Evolutionary conservation across 23 tunicate species (phyloP).

Genomic region (Styela clava): DNA sequence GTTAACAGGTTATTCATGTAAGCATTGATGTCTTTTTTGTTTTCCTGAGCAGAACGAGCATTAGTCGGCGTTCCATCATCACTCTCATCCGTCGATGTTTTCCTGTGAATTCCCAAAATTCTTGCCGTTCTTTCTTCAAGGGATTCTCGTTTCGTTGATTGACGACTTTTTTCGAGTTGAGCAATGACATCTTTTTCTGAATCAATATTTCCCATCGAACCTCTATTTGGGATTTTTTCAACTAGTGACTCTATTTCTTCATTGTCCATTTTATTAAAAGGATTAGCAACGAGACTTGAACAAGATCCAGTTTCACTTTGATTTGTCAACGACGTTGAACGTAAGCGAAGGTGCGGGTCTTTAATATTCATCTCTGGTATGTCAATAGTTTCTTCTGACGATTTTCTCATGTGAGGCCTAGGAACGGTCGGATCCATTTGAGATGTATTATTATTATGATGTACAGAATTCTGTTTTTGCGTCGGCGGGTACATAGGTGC

Average conservation of each 20-base stretch:
- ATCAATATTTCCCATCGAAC: background rate
- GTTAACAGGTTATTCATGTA: conserved; percentile 33
- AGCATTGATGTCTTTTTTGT: background rate
- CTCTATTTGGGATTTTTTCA: background rate
- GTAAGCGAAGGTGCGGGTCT: background rate
- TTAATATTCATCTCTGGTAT: background rate
- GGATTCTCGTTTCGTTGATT: conserved; percentile 33
- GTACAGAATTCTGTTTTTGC: background rate
- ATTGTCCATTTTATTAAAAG: conserved; percentile 13
- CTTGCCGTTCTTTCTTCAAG: conserved; percentile 89
- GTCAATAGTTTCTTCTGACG: background rate
- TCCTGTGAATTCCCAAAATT: conserved; percentile 50
- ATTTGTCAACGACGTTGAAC: background rate
- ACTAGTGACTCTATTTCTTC: conserved; percentile 14
- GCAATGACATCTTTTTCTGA: conserved; percentile 24
- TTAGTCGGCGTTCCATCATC: background rate
- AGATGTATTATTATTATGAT: background rate
- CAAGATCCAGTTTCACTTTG: background rate
- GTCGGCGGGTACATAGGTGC: background rate
- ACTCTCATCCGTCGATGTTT: conserved; percentile 13
- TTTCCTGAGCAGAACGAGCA: too few species aligned
- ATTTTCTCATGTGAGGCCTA: background rate
- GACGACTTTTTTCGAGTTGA: background rate
- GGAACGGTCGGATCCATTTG: background rate
- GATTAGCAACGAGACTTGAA: conserved; percentile 2